phyloP scores from a whole-genome alignment of 2,888 invertebrate species.

The Salpingus planirostris region DNA sequence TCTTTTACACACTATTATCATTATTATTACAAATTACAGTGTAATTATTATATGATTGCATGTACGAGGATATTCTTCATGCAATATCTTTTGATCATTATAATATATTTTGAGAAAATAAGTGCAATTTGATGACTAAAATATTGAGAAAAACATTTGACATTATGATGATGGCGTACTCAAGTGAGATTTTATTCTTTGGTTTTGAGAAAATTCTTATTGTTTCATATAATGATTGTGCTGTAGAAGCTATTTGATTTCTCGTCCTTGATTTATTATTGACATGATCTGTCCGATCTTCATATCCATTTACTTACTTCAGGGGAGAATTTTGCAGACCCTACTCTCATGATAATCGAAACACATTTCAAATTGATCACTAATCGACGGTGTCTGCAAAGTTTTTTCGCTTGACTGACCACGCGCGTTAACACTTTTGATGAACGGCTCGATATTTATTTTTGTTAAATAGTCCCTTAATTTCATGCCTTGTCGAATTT shows the following conservation, averaged over 20 bases:
- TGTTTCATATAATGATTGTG: slow-evolving; percentile 37
- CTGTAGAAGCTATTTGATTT: slow-evolving; percentile 33
- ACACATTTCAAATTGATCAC: too few species aligned
- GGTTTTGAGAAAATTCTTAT: slow-evolving; percentile 9
- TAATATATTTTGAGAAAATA: slow-evolving; percentile 10
- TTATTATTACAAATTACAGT: slow-evolving; percentile 26
- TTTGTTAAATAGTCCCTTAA: too few species aligned
- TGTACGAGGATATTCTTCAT: slow-evolving; percentile 25
- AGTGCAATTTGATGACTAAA: slow-evolving; percentile 37
- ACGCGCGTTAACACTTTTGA: too few species aligned
- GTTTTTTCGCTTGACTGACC: too few species aligned
- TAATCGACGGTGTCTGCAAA: too few species aligned
- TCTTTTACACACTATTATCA: slow-evolving; percentile 19
- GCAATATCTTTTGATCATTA: slow-evolving; percentile 11
- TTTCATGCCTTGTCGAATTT: too few species aligned
- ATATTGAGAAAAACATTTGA: slow-evolving; percentile 28
- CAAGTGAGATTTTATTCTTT: slow-evolving; percentile 26
- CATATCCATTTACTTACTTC: slow-evolving; percentile 31
- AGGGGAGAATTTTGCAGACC: slow-evolving; percentile 7
- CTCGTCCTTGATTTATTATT: slow-evolving; percentile 26
- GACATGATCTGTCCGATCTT: slow-evolving; percentile 35
- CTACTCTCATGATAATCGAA: too few species aligned
- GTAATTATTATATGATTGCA: slow-evolving; percentile 36
- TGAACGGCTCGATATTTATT: too few species aligned
- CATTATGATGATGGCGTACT: slow-evolving; percentile 38